phyloP scores from a whole-genome alignment of 2,888 invertebrate genomes.

The Eugnorisma glareosa region DNA sequence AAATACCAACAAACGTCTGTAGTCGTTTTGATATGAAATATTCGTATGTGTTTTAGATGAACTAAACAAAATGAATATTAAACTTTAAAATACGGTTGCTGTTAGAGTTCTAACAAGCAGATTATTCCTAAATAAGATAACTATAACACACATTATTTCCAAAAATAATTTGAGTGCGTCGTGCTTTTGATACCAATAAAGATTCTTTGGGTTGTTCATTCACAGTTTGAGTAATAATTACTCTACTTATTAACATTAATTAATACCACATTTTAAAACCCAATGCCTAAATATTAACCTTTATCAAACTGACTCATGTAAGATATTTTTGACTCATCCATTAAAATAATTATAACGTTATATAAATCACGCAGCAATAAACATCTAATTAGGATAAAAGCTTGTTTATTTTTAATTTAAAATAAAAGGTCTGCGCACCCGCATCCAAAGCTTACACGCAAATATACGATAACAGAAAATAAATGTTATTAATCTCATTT shows the following conservation, averaged over 20 bases:
- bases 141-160: not conserved
- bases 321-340: slow-evolving; percentile 66
- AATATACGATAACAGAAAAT: slow-evolving; percentile 53
- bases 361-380: slow-evolving; percentile 71
- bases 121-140: not conserved
- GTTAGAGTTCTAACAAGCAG: not conserved
- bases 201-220: not conserved
- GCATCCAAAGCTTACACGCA: slow-evolving; percentile 50
- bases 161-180: not conserved
- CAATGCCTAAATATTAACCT: slow-evolving; percentile 22
- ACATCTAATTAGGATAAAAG: slow-evolving; percentile 68
- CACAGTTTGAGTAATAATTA: not conserved
- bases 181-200: not conserved
- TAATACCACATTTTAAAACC: slow-evolving; percentile 3
- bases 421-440: slow-evolving; percentile 60
- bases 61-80: not conserved
- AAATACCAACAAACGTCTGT: no score
- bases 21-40: not conserved
- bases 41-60: not conserved
- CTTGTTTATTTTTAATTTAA: slow-evolving; percentile 62
- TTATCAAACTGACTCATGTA: slow-evolving; percentile 58
- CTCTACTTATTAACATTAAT: slow-evolving; percentile 14
- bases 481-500: slow-evolving; percentile 65
- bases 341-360: slow-evolving; percentile 68
- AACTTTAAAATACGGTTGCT: not conserved